Conservation (phyloP, 2,797 vertebrate species). For the Microctenopoma steveboyesi region DNA sequence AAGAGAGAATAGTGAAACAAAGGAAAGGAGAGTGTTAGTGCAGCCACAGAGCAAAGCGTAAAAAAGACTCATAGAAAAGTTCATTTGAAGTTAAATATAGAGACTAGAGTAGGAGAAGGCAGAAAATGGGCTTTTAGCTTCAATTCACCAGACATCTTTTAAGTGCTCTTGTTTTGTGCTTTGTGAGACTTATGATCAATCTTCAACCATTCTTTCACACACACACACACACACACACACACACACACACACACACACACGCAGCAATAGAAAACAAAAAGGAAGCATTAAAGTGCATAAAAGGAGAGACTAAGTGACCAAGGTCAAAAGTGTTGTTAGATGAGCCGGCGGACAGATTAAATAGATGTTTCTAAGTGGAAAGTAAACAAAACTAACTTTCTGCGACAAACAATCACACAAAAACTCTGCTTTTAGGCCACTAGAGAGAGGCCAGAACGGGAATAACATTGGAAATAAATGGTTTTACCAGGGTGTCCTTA, state of each 20-base stretch:
- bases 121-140: conserved; percentile 43
- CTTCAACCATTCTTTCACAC: conserved; percentile 6
- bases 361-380: conserved; percentile 7
- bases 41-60: conserved; percentile 18
- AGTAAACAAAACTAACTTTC: conserved; percentile 15
- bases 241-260: neutral
- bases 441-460: neutral
- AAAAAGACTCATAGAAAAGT: conserved; percentile 27
- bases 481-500: conserved; percentile 91
- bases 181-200: conserved; percentile 30
- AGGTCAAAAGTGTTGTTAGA: conserved; percentile 1
- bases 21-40: conserved; percentile 39
- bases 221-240: neutral
- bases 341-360: conserved; percentile 6
- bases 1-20: conserved; percentile 26
- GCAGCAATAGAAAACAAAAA: conserved; percentile 1
- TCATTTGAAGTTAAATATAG: conserved; percentile 26
- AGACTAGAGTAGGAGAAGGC: conserved; percentile 13
- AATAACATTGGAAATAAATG: neutral
- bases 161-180: conserved; percentile 27
- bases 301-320: conserved; percentile 5
- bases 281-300: conserved; percentile 15
- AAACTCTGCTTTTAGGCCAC: neutral
- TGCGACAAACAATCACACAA: neutral
- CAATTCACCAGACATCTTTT: conserved; percentile 22